Evolutionary conservation across 1,140 invertebrate genomes (phyloP).

Genomic region (Euura lappo): DNA sequence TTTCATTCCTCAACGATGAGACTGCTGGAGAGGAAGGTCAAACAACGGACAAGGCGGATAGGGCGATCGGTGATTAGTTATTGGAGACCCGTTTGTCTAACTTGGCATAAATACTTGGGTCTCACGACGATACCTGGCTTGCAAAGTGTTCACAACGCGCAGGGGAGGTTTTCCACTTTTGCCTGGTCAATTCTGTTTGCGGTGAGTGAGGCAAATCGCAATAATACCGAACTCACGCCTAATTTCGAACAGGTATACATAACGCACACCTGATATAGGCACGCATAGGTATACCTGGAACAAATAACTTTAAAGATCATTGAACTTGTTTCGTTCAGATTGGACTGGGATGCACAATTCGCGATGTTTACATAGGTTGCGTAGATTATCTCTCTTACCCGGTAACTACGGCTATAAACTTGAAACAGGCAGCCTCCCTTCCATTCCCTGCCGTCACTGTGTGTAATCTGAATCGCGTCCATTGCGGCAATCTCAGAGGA

Average conservation of each 20-base stretch:
- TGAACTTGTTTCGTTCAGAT: not conserved
- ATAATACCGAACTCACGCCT: not conserved
- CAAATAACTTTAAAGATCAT: no score
- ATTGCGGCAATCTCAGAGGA: conserved; percentile 20
- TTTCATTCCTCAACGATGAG: not conserved
- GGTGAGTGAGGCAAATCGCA: not conserved
- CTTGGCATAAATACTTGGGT: conserved; percentile 10
- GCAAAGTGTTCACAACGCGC: conserved; percentile 17
- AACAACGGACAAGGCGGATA: not conserved
- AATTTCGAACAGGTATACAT: no score
- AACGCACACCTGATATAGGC: no score
- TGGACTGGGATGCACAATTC: conserved; percentile 19
- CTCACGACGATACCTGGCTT: conserved; percentile 18
- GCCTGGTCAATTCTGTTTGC: conserved; percentile 14
- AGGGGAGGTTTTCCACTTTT: not conserved
- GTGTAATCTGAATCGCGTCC: conserved; percentile 23
- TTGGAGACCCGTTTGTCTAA: conserved; percentile 5
- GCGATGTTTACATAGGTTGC: conserved; percentile 14
- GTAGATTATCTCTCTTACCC: conserved; percentile 24
- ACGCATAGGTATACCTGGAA: no score
- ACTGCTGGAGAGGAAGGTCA: not conserved
- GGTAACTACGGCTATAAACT: conserved; percentile 20
- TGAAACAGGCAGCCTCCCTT: conserved; percentile 18
- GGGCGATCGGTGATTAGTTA: not conserved
- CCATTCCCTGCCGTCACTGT: conserved; percentile 19